Evolutionary conservation across 2,113 vertebrate genomes (phyloP), one percentile per base, ranked within the genome.

Genomic region (Girardinichthys multiradiatus): DNA sequence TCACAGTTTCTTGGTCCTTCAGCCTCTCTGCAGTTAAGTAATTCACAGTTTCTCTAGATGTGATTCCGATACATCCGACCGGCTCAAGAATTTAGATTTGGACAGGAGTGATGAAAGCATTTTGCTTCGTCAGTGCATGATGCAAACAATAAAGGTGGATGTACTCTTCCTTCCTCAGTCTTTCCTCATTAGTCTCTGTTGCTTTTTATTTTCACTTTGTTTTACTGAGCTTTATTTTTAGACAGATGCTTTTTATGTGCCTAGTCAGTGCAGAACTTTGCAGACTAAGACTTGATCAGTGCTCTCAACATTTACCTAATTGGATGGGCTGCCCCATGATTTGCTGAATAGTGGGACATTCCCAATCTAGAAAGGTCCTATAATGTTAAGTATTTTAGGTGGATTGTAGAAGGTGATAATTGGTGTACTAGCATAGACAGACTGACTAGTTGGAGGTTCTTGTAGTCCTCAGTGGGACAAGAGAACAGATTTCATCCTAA

Each of bases 241-340:
- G 42, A 45, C 4, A 0, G 14, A 17, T 14, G 5, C 14, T 17
- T 45, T 45, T 45, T 45, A 45, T 45, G 17, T 45, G 42, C 42
- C 42, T 45, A 45, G 21, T 12, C 61, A 63, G 61, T 37, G 61
- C 81, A 74, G 57, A 72, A 19, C 58, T 81, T 85, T 69, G 61
- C 66, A 77, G 70, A 89, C 77, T 72, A 64, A 58, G 37, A 74
- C 74, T 71, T 76, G 75, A 79, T 58, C 74, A 35, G 48, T 19
- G 24, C 68, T 72, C 58, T 83, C 76, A 83, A 77, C 84, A 48
- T 80, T 85, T 77, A 79, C 65, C 69, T 60, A 85, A 79, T 68
- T 79, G 72, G 54, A 88, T 65, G 77, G 70, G 37, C 62, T 69
- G 48, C 28, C 70, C 62, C 73, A n/a, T 70, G 67, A 3, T 71